These are phyloP conservation scores for Adrianichthys oophorus DNA, from an alignment of 2,797 vertebrate species.

Conservation along the genomic window DNA sequence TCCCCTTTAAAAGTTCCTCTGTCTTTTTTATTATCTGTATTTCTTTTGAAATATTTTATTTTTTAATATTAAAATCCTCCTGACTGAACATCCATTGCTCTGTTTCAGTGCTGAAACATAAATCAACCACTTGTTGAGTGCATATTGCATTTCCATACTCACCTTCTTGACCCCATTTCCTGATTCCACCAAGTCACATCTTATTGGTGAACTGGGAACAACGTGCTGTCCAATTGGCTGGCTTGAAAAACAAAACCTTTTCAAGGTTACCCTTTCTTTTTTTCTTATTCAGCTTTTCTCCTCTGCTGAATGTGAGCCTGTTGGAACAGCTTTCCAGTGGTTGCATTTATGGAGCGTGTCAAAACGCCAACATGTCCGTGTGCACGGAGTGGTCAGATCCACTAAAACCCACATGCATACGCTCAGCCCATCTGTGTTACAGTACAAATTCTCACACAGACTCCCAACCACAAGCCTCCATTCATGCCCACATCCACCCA, in stretches of 20 bases:
- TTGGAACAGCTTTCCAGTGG: not conserved
- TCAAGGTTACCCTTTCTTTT: not conserved
- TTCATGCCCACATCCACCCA: conserved; percentile 53
- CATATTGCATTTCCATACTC: conserved; percentile 50
- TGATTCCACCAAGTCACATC: conserved; percentile 20
- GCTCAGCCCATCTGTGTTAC: conserved; percentile 62
- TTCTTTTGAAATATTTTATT: no score
- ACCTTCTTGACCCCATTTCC: conserved; percentile 31
- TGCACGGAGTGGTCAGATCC: conserved; percentile 27
- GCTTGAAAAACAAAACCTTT: conserved; percentile 1
- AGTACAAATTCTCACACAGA: conserved; percentile 46
- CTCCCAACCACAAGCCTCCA: conserved; percentile 50
- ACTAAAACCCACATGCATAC: conserved; percentile 48
- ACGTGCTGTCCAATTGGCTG: conserved; percentile 26
- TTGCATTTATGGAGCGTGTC: conserved; percentile 4
- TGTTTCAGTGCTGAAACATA: conserved; percentile 42
- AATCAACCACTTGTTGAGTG: conserved; percentile 33
- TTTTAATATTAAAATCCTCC: no score
- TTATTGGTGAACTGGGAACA: conserved; percentile 31
- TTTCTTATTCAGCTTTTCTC: no score
- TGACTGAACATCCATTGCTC: conserved; percentile 2
- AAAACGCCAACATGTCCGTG: conserved; percentile 17
- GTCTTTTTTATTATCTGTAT: not conserved
- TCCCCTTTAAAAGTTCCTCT: no score
- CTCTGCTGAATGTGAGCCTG: not conserved